These are phyloP conservation scores for Ceratina australensis DNA, from an alignment of 1,140 invertebrate species.

Conservation along the genomic window DNA sequence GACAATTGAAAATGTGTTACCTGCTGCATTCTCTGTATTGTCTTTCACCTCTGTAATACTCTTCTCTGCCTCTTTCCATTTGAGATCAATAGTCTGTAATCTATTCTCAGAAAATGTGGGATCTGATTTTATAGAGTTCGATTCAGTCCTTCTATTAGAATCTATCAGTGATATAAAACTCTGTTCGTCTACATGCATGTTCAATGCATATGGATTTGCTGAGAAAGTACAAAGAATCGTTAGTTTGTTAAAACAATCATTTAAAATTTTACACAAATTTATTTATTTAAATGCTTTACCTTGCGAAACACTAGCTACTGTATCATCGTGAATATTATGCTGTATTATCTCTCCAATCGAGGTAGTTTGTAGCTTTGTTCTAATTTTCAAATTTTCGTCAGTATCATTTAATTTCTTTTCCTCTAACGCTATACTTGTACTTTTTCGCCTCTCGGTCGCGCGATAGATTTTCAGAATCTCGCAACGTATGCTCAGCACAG, in stretches of 20 bases:
- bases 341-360: conserved; percentile 1
- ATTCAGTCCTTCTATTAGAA: conserved; percentile 19
- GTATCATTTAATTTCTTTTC: background rate
- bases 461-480: conserved; percentile 69
- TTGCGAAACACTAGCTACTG: background rate
- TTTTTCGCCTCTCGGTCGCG: conserved; percentile 46
- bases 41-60: conserved; percentile 29
- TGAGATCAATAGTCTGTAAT: conserved; percentile 19
- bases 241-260: background rate
- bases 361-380: background rate
- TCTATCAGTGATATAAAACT: conserved; percentile 2
- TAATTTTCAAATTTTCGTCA: background rate
- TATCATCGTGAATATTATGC: conserved; percentile 27
- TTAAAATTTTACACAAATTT: conserved; percentile 51
- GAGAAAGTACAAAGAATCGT: conserved; percentile 1
- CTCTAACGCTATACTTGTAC: conserved; percentile 12
- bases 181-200: conserved; percentile 25
- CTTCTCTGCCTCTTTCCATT: conserved; percentile 33
- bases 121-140: conserved; percentile 17
- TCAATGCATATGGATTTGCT: conserved; percentile 14
- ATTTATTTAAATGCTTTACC: conserved; percentile 35
- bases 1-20: conserved; percentile 22
- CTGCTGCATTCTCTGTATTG: conserved; percentile 18
- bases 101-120: conserved; percentile 26
- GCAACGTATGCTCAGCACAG: conserved; percentile 63